Evolutionary conservation across 2,888 invertebrate species (phyloP).

Genomic region (Patella depressa): DNA sequence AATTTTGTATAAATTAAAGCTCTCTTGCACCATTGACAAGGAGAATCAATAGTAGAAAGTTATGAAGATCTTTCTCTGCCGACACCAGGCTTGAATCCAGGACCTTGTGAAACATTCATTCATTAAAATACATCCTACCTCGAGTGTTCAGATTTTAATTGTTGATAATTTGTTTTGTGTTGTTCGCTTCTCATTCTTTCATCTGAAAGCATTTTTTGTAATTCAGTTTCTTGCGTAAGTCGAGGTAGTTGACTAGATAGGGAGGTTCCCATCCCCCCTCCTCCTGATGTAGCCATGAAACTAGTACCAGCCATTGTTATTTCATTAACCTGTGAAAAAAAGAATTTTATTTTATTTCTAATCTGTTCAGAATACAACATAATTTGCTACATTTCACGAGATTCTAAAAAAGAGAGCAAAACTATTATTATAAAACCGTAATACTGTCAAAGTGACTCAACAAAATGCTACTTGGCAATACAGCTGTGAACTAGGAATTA

Average conservation of each 20-base stretch:
- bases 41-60: too few relatives aligned
- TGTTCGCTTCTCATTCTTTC: slow-evolving; percentile 68
- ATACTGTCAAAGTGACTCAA: too few relatives aligned
- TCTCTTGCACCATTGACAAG: too few relatives aligned
- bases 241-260: slow-evolving; percentile 53
- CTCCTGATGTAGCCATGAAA: slow-evolving; percentile 33
- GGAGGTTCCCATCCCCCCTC: slow-evolving; percentile 32
- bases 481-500: too few relatives aligned
- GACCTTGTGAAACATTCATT: not conserved
- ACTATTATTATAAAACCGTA: too few relatives aligned
- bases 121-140: slow-evolving; percentile 49
- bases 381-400: too few relatives aligned
- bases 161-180: slow-evolving; percentile 69
- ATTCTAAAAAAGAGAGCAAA: too few relatives aligned
- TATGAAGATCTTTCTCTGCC: too few relatives aligned
- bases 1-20: not conserved
- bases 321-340: not conserved
- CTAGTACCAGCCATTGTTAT: slow-evolving; percentile 36
- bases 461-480: too few relatives aligned
- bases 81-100: too few relatives aligned
- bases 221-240: slow-evolving; percentile 65
- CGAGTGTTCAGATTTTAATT: slow-evolving; percentile 68
- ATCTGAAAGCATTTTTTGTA: slow-evolving; percentile 69
- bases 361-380: too few relatives aligned
- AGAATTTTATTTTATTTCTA: too few relatives aligned